Evolutionary conservation across 2,888 invertebrate genomes (phyloP), one percentile per base, ranked within the genome.

Genomic region (Drosophila subquinaria): DNA sequence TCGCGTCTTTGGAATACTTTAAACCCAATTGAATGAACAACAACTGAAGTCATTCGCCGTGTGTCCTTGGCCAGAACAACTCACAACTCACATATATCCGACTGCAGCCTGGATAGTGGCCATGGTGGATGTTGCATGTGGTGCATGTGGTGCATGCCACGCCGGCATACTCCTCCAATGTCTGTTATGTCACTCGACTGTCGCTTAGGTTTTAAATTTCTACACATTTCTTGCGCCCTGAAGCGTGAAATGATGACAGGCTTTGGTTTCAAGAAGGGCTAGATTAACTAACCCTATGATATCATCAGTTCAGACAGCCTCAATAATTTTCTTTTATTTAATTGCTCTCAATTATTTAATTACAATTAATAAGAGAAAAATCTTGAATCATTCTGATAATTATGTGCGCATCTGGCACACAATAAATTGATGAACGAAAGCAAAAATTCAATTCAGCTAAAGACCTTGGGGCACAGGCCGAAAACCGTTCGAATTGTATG

Each of bases 171-270:
- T 45, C 6, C 56, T 30, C 30, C 30, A 30, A 33, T 43, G 76
- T 62, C 63, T 43, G 78, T 81, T 81, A 82, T 80, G 77, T 81
- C 82, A 81, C 53, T 47, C 30, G 52, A 38, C 30, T 17, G 13
- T 47, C 52, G 15, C 9, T 15, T 20, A 15, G 59, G 47, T 53
- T 60, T 71, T 23, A 43, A 63, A 57, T 69, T 63, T 8, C 36
- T 11, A 35, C 51, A 20, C 9, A 56, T 13, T 55, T 53, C 4
- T 61, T 63, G 56, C 53, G 33, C 38, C 15, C 33, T 53, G 43
- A 59, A 68, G 57, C 38, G 62, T 62, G 10, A 56, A 67, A 60
- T 53, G 42, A 57, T 61, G 51, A 62, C 55, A 55, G 43, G 0
- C 55, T n/a, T 33, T 20, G 33, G 42, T 17, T 40, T n/a, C 15